These are phyloP conservation scores for Drosophila monieri DNA, from an alignment of 2,888 invertebrate species.

Conservation along the genomic window DNA sequence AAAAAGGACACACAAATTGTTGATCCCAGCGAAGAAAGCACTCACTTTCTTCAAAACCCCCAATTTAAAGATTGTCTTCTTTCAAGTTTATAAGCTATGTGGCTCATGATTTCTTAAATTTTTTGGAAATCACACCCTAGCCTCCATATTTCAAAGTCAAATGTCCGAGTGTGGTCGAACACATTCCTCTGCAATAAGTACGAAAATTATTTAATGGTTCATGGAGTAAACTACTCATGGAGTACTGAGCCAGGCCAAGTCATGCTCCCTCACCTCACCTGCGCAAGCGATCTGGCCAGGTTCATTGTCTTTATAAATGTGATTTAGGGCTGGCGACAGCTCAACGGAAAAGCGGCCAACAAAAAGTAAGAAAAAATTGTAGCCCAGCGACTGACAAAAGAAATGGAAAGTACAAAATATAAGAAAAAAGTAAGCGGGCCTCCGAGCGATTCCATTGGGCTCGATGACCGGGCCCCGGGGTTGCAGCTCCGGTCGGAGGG, in stretches of 20 bases:
- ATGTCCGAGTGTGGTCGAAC: not conserved
- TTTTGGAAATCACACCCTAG: not conserved
- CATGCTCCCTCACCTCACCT: slow-evolving; percentile 7
- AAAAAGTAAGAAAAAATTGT: slow-evolving; percentile 9
- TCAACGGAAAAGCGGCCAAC: slow-evolving; percentile 48
- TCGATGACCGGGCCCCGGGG: slow-evolving; percentile 58
- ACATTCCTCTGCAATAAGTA: not conserved
- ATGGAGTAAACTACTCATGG: not conserved
- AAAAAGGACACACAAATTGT: not conserved
- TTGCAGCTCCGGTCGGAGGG: slow-evolving; percentile 27
- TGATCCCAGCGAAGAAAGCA: not conserved
- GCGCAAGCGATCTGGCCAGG: slow-evolving; percentile 17
- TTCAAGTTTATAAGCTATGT: not conserved
- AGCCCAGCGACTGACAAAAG: slow-evolving; percentile 61
- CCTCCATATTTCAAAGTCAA: not conserved
- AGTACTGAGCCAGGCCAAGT: slow-evolving; percentile 2
- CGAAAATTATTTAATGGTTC: slow-evolving; percentile 25
- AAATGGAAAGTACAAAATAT: slow-evolving; percentile 65
- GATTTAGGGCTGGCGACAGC: slow-evolving; percentile 60
- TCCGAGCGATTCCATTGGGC: slow-evolving; percentile 48
- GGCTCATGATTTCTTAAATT: not conserved
- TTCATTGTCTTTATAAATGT: slow-evolving; percentile 62
- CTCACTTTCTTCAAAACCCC: not conserved
- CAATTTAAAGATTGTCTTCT: not conserved
- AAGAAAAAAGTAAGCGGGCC: slow-evolving; percentile 21